phyloP scores from a whole-genome alignment of 2,888 invertebrate genomes.

The Ormyrus nitidulus region DNA sequence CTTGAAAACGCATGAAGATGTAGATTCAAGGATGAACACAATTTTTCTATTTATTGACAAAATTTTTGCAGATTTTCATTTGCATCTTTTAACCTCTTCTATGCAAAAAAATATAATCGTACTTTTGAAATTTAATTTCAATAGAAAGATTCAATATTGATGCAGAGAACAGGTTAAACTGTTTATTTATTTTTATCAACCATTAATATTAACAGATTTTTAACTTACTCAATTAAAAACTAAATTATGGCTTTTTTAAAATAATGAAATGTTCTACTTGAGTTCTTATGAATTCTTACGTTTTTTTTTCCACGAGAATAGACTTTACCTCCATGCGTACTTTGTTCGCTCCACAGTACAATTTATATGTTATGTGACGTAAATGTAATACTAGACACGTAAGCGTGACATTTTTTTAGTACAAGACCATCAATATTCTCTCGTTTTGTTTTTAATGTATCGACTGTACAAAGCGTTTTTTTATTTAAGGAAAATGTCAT shows the following conservation, averaged over 20 bases:
- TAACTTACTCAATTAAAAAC: neutral
- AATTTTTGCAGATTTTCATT: too few relatives aligned
- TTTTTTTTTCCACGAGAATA: conserved; percentile 30
- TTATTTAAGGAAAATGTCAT: conserved; percentile 41
- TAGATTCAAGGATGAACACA: too few relatives aligned
- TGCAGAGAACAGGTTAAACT: too few relatives aligned
- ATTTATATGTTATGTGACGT: conserved; percentile 45
- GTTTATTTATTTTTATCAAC: too few relatives aligned
- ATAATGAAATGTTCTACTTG: conserved; percentile 32
- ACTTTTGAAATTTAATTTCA: too few relatives aligned
- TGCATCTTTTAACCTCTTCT: too few relatives aligned
- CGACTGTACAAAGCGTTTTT: conserved; percentile 60
- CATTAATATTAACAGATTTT: too few relatives aligned
- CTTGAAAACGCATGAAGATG: too few relatives aligned
- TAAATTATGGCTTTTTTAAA: neutral
- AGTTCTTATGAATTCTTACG: neutral
- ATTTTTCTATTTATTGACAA: too few relatives aligned
- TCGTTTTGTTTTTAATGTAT: conserved; percentile 45
- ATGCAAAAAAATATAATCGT: too few relatives aligned
- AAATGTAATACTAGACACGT: conserved; percentile 52
- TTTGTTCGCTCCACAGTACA: conserved; percentile 53
- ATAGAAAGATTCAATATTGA: too few relatives aligned
- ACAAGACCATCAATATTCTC: conserved; percentile 63
- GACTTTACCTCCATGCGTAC: conserved; percentile 46
- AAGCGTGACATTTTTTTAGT: conserved; percentile 67